Evolutionary conservation across 2,888 invertebrate species (phyloP).

Genomic region (Pyralis farinalis): DNA sequence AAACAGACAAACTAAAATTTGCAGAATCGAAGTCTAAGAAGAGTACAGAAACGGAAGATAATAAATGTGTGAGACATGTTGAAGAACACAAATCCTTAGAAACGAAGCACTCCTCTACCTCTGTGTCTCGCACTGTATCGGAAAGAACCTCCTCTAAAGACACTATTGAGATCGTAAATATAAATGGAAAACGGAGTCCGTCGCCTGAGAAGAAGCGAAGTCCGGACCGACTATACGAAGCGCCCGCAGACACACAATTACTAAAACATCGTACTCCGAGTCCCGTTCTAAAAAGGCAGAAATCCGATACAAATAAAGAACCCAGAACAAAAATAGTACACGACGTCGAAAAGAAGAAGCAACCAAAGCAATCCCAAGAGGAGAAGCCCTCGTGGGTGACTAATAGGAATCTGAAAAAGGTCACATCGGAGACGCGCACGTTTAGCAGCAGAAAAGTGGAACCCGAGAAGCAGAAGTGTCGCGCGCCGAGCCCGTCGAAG

Average conservation of each 20-base stretch:
- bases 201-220: constrained; percentile 49
- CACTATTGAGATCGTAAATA: constrained; percentile 42
- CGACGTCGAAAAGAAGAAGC: constrained; percentile 49
- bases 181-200: constrained; percentile 55
- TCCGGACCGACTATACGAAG: constrained; percentile 27
- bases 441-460: constrained; percentile 63
- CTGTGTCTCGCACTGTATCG: constrained; percentile 34
- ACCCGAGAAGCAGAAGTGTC: constrained; percentile 57
- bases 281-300: constrained; percentile 49
- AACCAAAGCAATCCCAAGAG: constrained; percentile 57
- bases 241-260: constrained; percentile 26
- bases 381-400: constrained; percentile 84
- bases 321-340: constrained; percentile 51
- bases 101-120: constrained; percentile 32
- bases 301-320: constrained; percentile 45
- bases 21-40: constrained; percentile 42
- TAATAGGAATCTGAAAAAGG: constrained; percentile 81
- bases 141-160: constrained; percentile 57
- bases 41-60: constrained; percentile 26
- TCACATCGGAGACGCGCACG: constrained; percentile 57
- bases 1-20: constrained; percentile 48
- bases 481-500: constrained; percentile 61
- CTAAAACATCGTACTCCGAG: constrained; percentile 49
- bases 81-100: constrained; percentile 37
- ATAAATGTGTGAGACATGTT: constrained; percentile 28